These are phyloP conservation scores for Mungos mungo DNA, from an alignment of 2,113 vertebrate genomes.

Conservation along the genomic window DNA sequence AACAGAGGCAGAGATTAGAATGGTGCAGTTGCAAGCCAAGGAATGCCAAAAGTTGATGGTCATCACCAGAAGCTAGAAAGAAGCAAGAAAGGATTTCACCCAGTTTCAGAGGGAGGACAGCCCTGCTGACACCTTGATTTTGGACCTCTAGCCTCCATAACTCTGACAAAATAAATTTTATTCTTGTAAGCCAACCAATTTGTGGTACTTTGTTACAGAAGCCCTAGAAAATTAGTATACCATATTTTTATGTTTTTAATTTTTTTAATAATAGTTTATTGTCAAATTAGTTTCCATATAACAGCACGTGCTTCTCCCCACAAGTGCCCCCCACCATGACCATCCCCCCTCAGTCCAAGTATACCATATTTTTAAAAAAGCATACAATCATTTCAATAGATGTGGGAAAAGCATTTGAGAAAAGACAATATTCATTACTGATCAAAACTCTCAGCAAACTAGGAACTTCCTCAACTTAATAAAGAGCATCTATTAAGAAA, in stretches of 20 bases:
- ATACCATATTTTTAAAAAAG: not conserved
- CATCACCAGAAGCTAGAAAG: not conserved
- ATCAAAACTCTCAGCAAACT: conserved; percentile 31
- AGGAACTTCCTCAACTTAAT: not conserved
- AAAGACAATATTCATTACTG: conserved; percentile 1
- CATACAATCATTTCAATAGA: not conserved
- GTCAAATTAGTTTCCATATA: too few species aligned
- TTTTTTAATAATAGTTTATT: too few species aligned
- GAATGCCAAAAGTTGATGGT: not conserved
- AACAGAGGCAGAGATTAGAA: not conserved
- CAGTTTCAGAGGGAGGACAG: not conserved
- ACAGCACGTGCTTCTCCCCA: too few species aligned
- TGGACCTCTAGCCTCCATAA: not conserved
- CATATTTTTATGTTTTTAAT: not conserved
- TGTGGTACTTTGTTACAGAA: not conserved
- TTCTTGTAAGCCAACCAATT: not conserved
- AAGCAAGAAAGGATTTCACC: not conserved
- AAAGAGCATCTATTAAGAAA: not conserved
- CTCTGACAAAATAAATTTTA: not conserved
- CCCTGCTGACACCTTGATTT: not conserved
- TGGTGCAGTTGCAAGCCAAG: not conserved
- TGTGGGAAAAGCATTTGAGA: not conserved
- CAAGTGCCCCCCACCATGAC: too few species aligned
- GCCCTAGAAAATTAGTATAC: not conserved
- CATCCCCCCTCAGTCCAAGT: too few species aligned